phyloP scores from a whole-genome alignment of 2,888 invertebrate genomes.

The Acrobasis consociella region DNA sequence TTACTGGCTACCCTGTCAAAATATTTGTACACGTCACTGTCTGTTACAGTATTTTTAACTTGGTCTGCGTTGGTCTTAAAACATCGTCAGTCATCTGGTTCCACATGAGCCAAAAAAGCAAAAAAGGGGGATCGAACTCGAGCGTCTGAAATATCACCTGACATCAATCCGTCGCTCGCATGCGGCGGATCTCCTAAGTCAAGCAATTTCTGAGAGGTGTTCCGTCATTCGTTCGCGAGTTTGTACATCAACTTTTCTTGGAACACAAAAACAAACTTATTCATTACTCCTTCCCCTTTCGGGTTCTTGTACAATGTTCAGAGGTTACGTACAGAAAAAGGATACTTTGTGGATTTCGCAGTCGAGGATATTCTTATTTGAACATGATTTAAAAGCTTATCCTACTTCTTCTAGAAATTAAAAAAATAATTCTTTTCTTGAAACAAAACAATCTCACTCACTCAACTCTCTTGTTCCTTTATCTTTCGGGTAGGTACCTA shows the following conservation, averaged over 20 bases:
- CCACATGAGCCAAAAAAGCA: not conserved
- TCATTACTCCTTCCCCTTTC: slow-evolving; percentile 44
- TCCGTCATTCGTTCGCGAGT: slow-evolving; percentile 46
- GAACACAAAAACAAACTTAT: slow-evolving; percentile 48
- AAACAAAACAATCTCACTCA: too few species aligned
- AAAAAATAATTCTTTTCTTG: too few species aligned
- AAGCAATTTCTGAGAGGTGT: slow-evolving; percentile 52
- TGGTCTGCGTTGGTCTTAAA: not conserved
- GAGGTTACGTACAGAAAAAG: slow-evolving; percentile 10
- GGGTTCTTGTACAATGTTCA: slow-evolving; percentile 6
- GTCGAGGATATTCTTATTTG: too few species aligned
- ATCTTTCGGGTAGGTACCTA: too few species aligned
- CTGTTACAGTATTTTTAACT: too few species aligned
- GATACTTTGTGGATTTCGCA: not conserved
- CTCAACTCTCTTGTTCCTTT: too few species aligned
- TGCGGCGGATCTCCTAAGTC: slow-evolving; percentile 42
- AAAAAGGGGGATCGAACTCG: slow-evolving; percentile 26
- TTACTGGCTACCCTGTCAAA: too few species aligned
- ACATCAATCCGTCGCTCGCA: slow-evolving; percentile 24
- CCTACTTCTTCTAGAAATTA: too few species aligned
- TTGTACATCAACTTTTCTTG: slow-evolving; percentile 45
- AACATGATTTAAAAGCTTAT: too few species aligned
- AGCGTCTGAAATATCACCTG: slow-evolving; percentile 26
- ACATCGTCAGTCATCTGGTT: not conserved
- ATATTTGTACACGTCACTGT: too few species aligned